phyloP scores from a whole-genome alignment of 2,888 invertebrate species.

The Agrochola macilenta region DNA sequence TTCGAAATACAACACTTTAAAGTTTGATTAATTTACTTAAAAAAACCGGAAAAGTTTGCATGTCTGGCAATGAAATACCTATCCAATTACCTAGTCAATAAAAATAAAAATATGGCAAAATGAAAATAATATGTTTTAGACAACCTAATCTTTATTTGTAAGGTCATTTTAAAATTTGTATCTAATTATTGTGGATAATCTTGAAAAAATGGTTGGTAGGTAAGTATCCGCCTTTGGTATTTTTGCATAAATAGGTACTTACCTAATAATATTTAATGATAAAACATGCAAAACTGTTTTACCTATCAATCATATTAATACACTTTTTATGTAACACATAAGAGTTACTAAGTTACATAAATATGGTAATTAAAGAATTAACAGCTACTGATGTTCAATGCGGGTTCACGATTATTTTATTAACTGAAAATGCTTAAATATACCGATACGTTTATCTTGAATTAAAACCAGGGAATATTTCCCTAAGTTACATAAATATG shows the following conservation, averaged over 20 bases:
- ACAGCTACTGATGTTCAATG: background rate
- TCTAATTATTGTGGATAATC: background rate
- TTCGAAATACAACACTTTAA: background rate
- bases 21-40: background rate
- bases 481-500: background rate
- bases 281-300: background rate
- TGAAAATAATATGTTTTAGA: background rate
- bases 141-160: background rate
- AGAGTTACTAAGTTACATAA: background rate
- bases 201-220: background rate
- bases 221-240: background rate
- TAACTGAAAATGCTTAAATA: background rate
- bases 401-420: background rate
- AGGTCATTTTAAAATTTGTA: slow-evolving; percentile 16
- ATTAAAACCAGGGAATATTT: background rate
- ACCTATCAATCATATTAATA: background rate
- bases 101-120: background rate
- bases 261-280: background rate
- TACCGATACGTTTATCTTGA: background rate
- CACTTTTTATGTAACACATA: background rate
- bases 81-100: background rate
- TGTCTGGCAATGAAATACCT: background rate
- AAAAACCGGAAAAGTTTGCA: background rate
- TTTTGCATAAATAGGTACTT: background rate
- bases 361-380: background rate